These are phyloP conservation scores for Andrena camellia DNA, from an alignment of 2,888 invertebrate genomes.

Conservation along the genomic window DNA sequence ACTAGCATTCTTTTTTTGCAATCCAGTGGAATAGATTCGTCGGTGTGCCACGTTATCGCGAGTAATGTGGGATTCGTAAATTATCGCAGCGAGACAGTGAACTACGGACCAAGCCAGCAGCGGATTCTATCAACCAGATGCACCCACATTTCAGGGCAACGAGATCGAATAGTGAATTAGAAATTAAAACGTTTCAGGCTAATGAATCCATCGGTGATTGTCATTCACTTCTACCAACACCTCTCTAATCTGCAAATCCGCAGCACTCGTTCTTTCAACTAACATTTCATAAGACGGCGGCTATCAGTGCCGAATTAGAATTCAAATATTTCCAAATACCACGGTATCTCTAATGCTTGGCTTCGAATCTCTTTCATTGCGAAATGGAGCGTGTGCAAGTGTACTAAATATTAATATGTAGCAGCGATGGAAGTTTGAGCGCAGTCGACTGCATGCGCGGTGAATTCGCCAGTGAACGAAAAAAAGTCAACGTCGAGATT, in stretches of 20 bases:
- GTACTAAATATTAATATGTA: background rate
- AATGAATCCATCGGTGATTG: background rate
- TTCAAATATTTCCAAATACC: background rate
- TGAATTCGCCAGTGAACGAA: background rate
- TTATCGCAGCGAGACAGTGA: constrained; percentile 69
- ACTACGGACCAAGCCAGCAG: constrained; percentile 64
- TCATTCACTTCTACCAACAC: background rate
- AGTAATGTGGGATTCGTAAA: constrained; percentile 54
- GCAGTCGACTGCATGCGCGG: background rate
- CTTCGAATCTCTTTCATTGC: background rate
- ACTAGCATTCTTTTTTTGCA: background rate
- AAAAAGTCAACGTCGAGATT: constrained; percentile 13
- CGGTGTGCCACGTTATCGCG: constrained; percentile 46
- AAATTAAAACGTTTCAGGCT: background rate
- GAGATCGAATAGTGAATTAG: constrained; percentile 26
- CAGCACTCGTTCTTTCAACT: background rate
- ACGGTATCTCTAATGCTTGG: background rate
- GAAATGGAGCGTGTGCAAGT: background rate
- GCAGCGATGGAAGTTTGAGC: background rate
- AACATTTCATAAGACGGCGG: background rate
- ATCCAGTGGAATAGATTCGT: constrained; percentile 19
- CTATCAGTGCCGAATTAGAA: background rate
- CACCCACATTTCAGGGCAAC: constrained; percentile 17
- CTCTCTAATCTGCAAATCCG: background rate
- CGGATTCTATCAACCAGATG: constrained; percentile 41